phyloP scores from a whole-genome alignment of 2,888 invertebrate species.

The Hermaeophaga mercurialis region DNA sequence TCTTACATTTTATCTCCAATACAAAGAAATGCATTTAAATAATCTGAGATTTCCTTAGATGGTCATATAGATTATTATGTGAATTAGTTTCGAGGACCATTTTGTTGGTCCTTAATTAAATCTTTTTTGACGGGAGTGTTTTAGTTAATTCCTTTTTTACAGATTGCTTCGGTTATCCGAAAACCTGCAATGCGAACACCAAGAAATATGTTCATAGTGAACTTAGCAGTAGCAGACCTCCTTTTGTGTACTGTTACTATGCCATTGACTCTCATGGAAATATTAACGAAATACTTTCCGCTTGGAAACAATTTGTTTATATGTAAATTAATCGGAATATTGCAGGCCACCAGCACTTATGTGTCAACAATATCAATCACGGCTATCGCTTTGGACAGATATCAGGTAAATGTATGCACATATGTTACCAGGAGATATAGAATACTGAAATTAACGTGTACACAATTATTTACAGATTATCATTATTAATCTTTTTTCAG shows the following conservation, averaged over 20 bases:
- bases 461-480: not conserved
- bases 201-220: conserved; percentile 91
- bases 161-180: conserved; percentile 70
- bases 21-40: too few species aligned
- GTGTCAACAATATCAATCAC: conserved; percentile 94
- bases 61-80: too few species aligned
- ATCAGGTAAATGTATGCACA: conserved; percentile 78
- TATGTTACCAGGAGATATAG: too few species aligned
- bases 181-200: conserved; percentile 91
- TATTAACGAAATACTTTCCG: conserved; percentile 85
- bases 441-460: not conserved
- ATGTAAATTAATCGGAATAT: conserved; percentile 85
- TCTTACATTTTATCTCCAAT: too few species aligned
- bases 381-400: conserved; percentile 85
- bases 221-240: conserved; percentile 84
- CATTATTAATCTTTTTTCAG: conserved; percentile 60
- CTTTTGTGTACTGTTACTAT: conserved; percentile 88
- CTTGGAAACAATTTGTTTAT: conserved; percentile 76
- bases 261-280: conserved; percentile 87
- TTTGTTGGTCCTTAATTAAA: too few species aligned
- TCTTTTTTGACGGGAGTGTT: too few species aligned
- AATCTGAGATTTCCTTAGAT: too few species aligned
- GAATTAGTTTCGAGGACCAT: too few species aligned
- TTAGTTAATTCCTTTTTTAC: conserved; percentile 31
- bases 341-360: conserved; percentile 90